These are phyloP conservation scores for Agrochola lota DNA, from an alignment of 2,888 invertebrate genomes.

Conservation along the genomic window DNA sequence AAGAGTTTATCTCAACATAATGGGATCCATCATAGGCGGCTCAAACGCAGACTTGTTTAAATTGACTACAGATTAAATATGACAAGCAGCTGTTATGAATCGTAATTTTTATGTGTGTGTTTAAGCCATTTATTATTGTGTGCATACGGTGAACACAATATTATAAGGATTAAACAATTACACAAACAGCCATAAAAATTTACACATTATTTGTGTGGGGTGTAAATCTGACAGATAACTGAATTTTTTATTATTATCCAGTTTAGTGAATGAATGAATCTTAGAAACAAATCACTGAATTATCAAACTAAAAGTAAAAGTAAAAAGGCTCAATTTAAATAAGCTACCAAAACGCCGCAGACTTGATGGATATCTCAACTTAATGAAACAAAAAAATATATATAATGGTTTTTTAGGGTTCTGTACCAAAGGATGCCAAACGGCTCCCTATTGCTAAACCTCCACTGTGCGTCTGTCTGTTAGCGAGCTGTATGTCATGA, in stretches of 20 bases:
- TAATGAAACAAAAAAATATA: too few relatives aligned
- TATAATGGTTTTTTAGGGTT: too few relatives aligned
- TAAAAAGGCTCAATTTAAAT: too few relatives aligned
- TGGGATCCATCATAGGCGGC: not conserved
- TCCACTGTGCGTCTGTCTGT: too few relatives aligned
- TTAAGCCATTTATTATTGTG: not conserved
- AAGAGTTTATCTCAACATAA: slow-evolving; percentile 21
- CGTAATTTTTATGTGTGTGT: not conserved
- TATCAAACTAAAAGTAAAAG: not conserved
- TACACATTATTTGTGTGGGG: not conserved
- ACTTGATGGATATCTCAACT: too few relatives aligned
- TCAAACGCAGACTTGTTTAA: slow-evolving; percentile 22
- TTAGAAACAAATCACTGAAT: not conserved
- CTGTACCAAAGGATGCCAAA: too few relatives aligned
- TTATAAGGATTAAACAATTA: not conserved
- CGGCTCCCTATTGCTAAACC: too few relatives aligned
- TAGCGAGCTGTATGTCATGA: too few relatives aligned
- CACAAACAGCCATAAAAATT: not conserved
- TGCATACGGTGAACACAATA: not conserved
- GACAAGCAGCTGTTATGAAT: slow-evolving; percentile 21
- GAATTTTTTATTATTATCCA: not conserved
- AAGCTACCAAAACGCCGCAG: too few relatives aligned
- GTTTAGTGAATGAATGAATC: not conserved
- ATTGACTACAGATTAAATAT: slow-evolving; percentile 22
- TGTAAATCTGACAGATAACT: too few relatives aligned